Percentiles rank a stretch among this genome's conserved stretches.
Conservation (phyloP, 2,797 vertebrate species). For the Sebastes miniatus region DNA sequence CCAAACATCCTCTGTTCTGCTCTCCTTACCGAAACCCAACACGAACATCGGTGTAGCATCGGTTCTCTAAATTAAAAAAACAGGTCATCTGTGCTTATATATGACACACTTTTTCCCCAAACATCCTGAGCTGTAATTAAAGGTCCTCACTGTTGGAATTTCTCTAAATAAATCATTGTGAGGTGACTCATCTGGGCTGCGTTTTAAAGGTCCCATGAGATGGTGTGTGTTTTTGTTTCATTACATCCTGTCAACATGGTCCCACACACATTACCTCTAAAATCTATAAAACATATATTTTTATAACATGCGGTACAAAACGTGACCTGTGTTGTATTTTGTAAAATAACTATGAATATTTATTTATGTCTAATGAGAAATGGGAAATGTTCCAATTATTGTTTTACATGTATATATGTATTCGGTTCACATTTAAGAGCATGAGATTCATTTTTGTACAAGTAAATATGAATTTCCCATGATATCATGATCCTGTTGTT, state of each 20-base stretch:
- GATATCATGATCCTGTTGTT: neutral
- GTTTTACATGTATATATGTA: neutral
- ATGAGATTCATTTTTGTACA: neutral
- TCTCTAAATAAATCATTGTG: slow-evolving; percentile 26
- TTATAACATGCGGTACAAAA: neutral
- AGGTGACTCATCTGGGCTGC: slow-evolving; percentile 38
- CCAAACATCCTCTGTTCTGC: neutral
- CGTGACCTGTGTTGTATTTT: neutral
- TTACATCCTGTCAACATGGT: neutral
- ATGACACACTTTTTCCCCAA: neutral
- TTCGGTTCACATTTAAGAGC: neutral
- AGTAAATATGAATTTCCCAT: neutral
- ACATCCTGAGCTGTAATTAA: neutral
- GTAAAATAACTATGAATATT: neutral
- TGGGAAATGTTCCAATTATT: neutral
- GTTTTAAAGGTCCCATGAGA: neutral
- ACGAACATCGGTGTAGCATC: neutral
- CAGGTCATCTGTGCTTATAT: neutral
- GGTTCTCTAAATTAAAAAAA: neutral
- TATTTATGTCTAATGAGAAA: neutral
- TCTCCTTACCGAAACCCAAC: neutral
- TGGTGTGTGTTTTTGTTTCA: slow-evolving; percentile 4
- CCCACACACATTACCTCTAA: neutral
- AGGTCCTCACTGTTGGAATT: slow-evolving; percentile 5
- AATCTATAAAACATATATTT: neutral